Evolutionary conservation across 2,113 vertebrate genomes (phyloP).

Genomic region (Hippocampus mohnikei): DNA sequence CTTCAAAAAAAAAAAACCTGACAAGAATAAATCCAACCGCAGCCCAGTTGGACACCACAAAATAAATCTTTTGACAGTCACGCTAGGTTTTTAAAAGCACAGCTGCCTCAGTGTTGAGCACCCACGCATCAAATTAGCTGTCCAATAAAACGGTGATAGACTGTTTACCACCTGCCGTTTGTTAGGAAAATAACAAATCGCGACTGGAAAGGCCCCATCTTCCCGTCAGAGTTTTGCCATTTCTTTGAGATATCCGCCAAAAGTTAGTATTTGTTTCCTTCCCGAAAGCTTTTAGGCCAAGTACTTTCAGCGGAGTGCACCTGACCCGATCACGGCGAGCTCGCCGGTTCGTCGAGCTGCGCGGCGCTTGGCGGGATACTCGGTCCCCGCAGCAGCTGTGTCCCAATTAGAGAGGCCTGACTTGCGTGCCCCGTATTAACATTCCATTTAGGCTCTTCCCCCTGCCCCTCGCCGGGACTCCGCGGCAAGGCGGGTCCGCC

Average conservation of each 20-base stretch:
- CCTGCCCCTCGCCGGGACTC: constrained; percentile 55
- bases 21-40: not conserved
- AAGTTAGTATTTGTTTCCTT: constrained; percentile 4
- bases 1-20: not conserved
- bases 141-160: constrained; percentile 15
- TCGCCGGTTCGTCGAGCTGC: constrained; percentile 51
- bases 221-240: not conserved
- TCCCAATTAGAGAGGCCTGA: constrained; percentile 81
- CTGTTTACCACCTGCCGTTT: constrained; percentile 21
- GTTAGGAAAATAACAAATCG: not conserved
- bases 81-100: constrained; percentile 27
- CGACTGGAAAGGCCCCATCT: not conserved
- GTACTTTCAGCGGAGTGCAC: constrained; percentile 55
- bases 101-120: constrained; percentile 24
- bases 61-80: constrained; percentile 21
- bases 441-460: constrained; percentile 77
- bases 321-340: constrained; percentile 64
- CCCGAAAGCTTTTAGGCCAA: constrained; percentile 31
- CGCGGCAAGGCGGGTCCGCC: constrained; percentile 39
- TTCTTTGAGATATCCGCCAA: no score
- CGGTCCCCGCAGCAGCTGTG: constrained; percentile 79
- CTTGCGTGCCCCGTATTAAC: constrained; percentile 78
- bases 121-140: constrained; percentile 23
- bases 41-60: not conserved
- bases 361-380: constrained; percentile 55